Conservation (phyloP, 2,888 invertebrate genomes). For the Galeruca laticollis region DNA sequence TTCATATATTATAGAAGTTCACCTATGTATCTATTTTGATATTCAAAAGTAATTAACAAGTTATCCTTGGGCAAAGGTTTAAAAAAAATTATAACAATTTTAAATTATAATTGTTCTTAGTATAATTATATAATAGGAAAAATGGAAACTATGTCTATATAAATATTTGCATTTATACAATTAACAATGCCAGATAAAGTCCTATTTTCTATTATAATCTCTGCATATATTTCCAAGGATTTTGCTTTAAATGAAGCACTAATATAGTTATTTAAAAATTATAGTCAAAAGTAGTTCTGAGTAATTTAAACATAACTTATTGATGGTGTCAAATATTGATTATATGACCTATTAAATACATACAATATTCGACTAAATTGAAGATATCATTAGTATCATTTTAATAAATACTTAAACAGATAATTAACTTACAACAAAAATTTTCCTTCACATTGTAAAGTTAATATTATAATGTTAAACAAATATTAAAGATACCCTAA, state of each 20-base stretch:
- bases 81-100: background rate
- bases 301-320: no score
- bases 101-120: background rate
- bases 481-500: no score
- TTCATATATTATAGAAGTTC: background rate
- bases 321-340: no score
- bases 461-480: no score
- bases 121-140: background rate
- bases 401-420: no score
- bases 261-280: background rate
- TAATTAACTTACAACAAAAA: no score
- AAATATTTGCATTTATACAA: background rate
- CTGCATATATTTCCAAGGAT: background rate
- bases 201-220: background rate
- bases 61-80: conserved; percentile 8
- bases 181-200: conserved; percentile 1
- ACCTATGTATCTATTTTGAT: background rate
- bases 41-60: background rate
- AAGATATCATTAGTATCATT: no score
- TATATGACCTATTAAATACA: no score
- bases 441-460: no score
- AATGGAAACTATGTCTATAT: background rate
- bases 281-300: no score
- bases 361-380: no score
- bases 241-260: background rate